phyloP scores from a whole-genome alignment of 2,888 invertebrate genomes.

The Campoplex capitator region DNA sequence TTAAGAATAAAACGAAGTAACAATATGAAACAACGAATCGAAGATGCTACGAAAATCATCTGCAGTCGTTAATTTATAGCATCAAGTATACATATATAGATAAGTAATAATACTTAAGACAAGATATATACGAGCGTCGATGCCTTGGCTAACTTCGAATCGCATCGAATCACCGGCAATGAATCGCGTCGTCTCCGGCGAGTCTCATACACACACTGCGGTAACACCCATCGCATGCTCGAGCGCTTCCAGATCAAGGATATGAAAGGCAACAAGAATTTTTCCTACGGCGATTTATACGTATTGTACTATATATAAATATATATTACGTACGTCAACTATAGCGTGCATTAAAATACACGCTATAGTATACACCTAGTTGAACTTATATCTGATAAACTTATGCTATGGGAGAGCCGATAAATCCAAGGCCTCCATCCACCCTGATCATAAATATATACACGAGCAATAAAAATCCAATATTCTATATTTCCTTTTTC shows the following conservation, averaged over 20 bases:
- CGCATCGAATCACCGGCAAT: slow-evolving; percentile 58
- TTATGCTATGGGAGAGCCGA: slow-evolving; percentile 62
- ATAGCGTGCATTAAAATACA: slow-evolving; percentile 20
- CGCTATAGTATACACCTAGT: slow-evolving; percentile 41
- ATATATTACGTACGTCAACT: slow-evolving; percentile 7
- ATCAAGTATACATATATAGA: background rate
- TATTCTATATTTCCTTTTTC: slow-evolving; percentile 36
- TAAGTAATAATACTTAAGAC: slow-evolving; percentile 51
- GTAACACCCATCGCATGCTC: slow-evolving; percentile 65
- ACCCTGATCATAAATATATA: slow-evolving; percentile 55
- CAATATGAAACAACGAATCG: background rate
- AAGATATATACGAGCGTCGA: slow-evolving; percentile 54
- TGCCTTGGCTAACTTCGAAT: slow-evolving; percentile 61
- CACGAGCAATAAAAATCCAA: slow-evolving; percentile 19
- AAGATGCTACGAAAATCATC: background rate
- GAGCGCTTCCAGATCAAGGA: slow-evolving; percentile 65
- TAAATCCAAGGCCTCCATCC: slow-evolving; percentile 52
- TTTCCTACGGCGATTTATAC: slow-evolving; percentile 50
- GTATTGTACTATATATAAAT: slow-evolving; percentile 13
- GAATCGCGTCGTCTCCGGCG: slow-evolving; percentile 54
- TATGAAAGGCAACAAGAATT: slow-evolving; percentile 65
- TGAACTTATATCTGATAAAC: slow-evolving; percentile 67
- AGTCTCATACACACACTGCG: slow-evolving; percentile 37
- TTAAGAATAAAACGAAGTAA: background rate
- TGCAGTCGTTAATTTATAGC: background rate